Base-by-base conservation (phyloP, 2,113 vertebrate species). In the Colius striatus region DNA sequence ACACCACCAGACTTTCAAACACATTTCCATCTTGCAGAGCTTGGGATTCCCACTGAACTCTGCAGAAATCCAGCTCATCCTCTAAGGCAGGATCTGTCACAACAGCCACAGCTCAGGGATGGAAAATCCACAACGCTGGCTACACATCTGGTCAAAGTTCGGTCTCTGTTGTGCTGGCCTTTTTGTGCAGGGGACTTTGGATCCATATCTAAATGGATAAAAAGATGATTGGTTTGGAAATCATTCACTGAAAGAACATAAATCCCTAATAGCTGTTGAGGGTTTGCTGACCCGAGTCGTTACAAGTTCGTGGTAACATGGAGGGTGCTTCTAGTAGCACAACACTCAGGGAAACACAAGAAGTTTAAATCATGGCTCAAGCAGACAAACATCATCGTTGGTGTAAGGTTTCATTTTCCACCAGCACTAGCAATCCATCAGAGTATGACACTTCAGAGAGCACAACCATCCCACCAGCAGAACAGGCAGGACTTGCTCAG, bases 141-240 rank as follows among this genome's bases (percentile, higher is more conserved):
- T 93, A 87, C 92, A 92, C 84, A 68, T 63, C 29, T 70, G 45
- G 90, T 86, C 93, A 95, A 96, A 96, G 88, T 93, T 96, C 95
- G 95, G 22, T 75, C 72, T 75, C 70, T 32, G 34, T 48, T 84
- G 62, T 21, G 38, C 38, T 41, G 38, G 38, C 53, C 73, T 68
- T 65, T 51, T 87, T 58, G 23, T 63, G 71, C 57, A 41, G 19
- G 61, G 86, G 77, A 96, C 93, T 96, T 95, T 93, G 93, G 61
- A 90, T 82, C 86, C 0, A 1, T 67, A 82, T 88, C 85, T 96
- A 90, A 89, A 94, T 45, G 65, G 53, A 74, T 80, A 6, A 53
- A 74, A 75, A 77, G 23, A 54, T n/a, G 34, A 87, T 38, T 75
- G 48, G 41, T 72, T 95, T 94, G 80, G 45, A 87, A 77, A 87